These are phyloP conservation scores for Oreochromis mossambicus DNA, from an alignment of 2,797 vertebrate genomes.

Conservation along the genomic window DNA sequence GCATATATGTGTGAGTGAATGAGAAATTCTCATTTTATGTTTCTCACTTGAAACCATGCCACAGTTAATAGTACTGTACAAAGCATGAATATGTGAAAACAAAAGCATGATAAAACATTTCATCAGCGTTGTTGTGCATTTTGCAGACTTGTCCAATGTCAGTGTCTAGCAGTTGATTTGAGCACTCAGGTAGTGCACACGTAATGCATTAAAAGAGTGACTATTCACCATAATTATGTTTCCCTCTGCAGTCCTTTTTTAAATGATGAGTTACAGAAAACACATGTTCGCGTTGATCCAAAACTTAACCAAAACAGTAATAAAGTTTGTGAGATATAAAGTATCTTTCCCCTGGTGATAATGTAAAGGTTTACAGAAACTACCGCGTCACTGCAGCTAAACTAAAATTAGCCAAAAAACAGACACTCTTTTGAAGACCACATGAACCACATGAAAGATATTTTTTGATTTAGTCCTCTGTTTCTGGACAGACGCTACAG, in stretches of 20 bases:
- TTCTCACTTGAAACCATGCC: not conserved
- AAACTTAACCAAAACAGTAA: not conserved
- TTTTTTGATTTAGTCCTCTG: not conserved
- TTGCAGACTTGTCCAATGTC: not conserved
- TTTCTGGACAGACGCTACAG: not conserved
- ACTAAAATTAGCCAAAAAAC: not conserved
- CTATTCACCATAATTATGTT: not conserved
- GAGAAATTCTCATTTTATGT: not conserved
- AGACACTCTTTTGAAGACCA: not conserved
- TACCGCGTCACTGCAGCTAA: not conserved
- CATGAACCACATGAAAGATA: not conserved
- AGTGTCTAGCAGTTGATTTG: not conserved
- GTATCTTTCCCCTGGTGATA: not conserved
- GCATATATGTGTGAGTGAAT: not conserved
- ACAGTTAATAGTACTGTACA: not conserved
- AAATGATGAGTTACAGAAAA: not conserved
- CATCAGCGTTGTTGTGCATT: not conserved
- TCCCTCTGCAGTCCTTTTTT: not conserved
- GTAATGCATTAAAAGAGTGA: not conserved
- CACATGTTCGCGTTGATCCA: rapidly evolving
- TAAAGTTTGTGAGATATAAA: not conserved
- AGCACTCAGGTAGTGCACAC: not conserved
- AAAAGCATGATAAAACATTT: not conserved
- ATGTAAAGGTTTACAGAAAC: not conserved
- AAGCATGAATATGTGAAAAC: not conserved